phyloP scores from a whole-genome alignment of 2,888 invertebrate species.

The Philereme transversata region DNA sequence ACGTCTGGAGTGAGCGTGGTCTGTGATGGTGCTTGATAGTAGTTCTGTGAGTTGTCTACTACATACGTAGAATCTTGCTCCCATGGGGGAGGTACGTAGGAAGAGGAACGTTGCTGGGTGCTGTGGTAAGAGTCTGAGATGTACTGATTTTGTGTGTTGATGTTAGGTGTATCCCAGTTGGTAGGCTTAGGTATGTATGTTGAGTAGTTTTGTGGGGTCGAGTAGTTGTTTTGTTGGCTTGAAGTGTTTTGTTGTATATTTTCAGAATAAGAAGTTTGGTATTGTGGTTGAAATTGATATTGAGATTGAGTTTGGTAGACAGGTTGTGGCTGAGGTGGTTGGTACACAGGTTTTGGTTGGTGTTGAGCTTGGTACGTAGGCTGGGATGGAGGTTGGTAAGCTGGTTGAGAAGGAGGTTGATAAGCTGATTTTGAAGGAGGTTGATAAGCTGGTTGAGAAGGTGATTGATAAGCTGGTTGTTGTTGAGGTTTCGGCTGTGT shows the following conservation, averaged over 20 bases:
- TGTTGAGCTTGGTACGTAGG: conserved; percentile 44
- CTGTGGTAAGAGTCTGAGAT: conserved; percentile 64
- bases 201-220: conserved; percentile 39
- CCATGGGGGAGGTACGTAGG: conserved; percentile 79
- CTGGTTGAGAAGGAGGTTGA: conserved; percentile 44
- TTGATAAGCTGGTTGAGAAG: conserved; percentile 11
- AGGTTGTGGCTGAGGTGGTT: conserved; percentile 41
- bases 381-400: conserved; percentile 45
- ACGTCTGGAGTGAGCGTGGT: conserved; percentile 47
- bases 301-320: conserved; percentile 43
- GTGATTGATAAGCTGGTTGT: conserved; percentile 10
- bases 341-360: conserved; percentile 41
- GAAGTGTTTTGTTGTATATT: conserved; percentile 52
- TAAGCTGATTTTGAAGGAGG: conserved; percentile 16
- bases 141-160: conserved; percentile 56
- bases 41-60: conserved; percentile 59
- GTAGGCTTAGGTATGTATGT: conserved; percentile 65
- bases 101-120: conserved; percentile 66
- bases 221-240: conserved; percentile 33
- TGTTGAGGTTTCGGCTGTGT: conserved; percentile 49
- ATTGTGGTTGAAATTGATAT: conserved; percentile 36
- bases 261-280: conserved; percentile 59
- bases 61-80: conserved; percentile 72
- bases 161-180: conserved; percentile 53
- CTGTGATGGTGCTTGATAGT: conserved; percentile 61